Evolutionary conservation across 2,888 invertebrate species (phyloP).

Genomic region (Bembecia ichneumoniformis): DNA sequence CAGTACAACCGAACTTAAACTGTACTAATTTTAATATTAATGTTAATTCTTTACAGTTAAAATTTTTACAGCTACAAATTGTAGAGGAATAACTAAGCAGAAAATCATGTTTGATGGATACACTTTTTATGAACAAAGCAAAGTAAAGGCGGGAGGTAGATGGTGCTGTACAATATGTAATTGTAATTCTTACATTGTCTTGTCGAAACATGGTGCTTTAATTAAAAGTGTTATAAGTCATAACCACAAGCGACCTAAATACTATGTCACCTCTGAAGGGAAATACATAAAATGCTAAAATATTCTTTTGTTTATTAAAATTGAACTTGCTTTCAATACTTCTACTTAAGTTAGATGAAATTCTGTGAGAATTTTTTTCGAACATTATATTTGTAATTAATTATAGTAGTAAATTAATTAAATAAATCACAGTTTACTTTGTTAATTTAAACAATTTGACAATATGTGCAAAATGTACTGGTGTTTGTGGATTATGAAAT

Average conservation of each 20-base stretch:
- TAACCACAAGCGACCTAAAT: neutral
- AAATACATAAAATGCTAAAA: neutral
- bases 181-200: neutral
- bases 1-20: neutral
- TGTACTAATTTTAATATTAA: neutral
- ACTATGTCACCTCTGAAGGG: neutral
- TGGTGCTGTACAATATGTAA: neutral
- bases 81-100: slow-evolving; percentile 5
- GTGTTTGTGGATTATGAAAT: no score
- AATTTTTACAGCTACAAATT: neutral
- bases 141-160: neutral
- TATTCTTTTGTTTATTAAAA: neutral
- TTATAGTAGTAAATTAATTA: neutral
- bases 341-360: no score
- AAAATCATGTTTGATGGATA: slow-evolving; percentile 10
- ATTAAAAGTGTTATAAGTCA: neutral
- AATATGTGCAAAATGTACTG: no score
- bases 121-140: neutral
- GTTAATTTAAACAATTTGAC: neutral
- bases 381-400: neutral
- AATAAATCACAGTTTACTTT: neutral
- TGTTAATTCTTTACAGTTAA: neutral
- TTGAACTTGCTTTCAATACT: neutral
- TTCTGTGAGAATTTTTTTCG: neutral
- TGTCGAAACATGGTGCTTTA: neutral